Base-by-base conservation (phyloP, 1,140 invertebrate species). In the Atta colombica region DNA sequence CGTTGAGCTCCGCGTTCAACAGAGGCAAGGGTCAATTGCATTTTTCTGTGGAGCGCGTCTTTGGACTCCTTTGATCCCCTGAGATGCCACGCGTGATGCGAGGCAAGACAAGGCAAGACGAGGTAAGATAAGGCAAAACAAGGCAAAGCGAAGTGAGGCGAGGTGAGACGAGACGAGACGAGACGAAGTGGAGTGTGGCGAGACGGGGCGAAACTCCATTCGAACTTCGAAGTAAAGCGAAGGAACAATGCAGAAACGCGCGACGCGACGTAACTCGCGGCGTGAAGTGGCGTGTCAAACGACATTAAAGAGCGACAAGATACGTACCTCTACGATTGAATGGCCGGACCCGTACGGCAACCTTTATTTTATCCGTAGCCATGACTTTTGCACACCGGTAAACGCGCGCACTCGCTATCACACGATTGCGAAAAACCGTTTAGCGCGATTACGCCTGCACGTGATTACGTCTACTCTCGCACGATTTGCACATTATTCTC, bases 341-440 rank as follows among this genome's bases (percentile, higher is more conserved):
- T 94, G 99, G 99, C 95, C 99, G 97, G 94, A 99, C 98, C 95
- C 99, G 97, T 91, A 99, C 98, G 92, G 98, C 98, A 90, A 99
- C 99, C 97, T 99, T 99, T 94, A 99, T 99, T 97, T 99, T 99
- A 97, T 98, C 97, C 96, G 97, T 97, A 93, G 97, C 96, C 97
- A 98, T 98, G 90, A 87, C 49, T 80, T 92, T 93, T 91, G 77
- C 87, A 90, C 88, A 92, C 92, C 92, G 92, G 92, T 90, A 88
- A 49, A 88, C 88, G 91, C 91, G 89, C 93, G 93, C 91, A 55
- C 77, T 80, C 65, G 18, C 81, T 90, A 86, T 90, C 88, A 82
- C 86, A 72, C 87, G 89, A 87, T 82, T 89, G 88, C 88, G 68
- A 60, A 85, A 90, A 77, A 90, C 84, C 71, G 68, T 77, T 71